Conservation (phyloP, 2,797 vertebrate species). For the Hippopotamyrus pictus region DNA sequence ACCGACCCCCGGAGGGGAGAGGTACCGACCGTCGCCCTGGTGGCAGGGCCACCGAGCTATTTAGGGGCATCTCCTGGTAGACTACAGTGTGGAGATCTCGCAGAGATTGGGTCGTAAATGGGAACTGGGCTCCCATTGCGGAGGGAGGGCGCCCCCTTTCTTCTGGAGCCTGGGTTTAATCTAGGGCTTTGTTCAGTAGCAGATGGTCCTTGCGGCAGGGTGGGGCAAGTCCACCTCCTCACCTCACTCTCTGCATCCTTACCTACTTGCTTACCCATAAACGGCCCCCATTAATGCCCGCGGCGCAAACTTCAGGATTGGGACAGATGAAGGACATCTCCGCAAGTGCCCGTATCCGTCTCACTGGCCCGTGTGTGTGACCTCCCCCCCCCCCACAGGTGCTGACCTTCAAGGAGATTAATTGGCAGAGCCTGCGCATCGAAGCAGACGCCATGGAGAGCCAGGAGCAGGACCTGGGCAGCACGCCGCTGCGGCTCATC, state of each 20-base stretch:
- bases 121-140: no score
- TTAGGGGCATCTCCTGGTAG: neutral
- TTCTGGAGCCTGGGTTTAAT: neutral
- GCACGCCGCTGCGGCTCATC: constrained; percentile 90
- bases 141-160: no score
- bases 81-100: neutral
- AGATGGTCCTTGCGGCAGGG: neutral
- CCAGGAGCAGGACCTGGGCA: constrained; percentile 81
- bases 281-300: neutral
- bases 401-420: constrained; percentile 96
- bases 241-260: neutral
- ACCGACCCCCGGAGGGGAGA: constrained; percentile 89
- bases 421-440: constrained; percentile 95
- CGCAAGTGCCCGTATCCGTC: neutral
- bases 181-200: neutral
- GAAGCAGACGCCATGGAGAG: constrained; percentile 91
- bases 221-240: neutral
- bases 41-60: neutral
- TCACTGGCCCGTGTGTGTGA: neutral
- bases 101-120: neutral
- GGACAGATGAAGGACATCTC: neutral
- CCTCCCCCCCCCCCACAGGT: constrained; percentile 61
- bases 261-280: neutral
- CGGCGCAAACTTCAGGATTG: neutral
- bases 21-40: constrained; percentile 52